phyloP scores from a whole-genome alignment of 2,113 vertebrate species.

The Triplophysa dalaica region DNA sequence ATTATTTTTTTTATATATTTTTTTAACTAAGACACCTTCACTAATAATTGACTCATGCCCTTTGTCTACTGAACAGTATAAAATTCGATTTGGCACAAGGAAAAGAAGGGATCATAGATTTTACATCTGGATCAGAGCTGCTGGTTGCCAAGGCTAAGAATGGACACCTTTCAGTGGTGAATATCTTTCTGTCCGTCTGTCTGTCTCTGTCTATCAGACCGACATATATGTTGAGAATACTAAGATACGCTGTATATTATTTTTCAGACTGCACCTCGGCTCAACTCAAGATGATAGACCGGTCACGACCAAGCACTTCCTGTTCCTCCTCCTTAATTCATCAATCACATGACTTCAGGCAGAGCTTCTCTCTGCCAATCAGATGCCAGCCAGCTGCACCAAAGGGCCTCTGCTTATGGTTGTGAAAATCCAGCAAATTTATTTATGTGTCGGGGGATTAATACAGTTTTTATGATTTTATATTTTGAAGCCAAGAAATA shows the following conservation, averaged over 20 bases:
- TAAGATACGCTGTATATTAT: background rate
- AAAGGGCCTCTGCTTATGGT: constrained; percentile 81
- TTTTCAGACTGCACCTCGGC: constrained; percentile 87
- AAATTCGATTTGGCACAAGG: constrained; percentile 85
- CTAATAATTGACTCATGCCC: constrained; percentile 4
- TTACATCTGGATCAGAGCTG: constrained; percentile 89
- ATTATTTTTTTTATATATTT: background rate
- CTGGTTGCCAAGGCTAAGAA: constrained; percentile 94
- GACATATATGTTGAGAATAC: background rate
- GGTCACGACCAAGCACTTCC: constrained; percentile 22
- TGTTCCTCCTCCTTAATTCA: constrained; percentile 50
- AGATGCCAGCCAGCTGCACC: constrained; percentile 57
- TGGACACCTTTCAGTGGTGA: constrained; percentile 95
- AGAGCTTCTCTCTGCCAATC: constrained; percentile 65
- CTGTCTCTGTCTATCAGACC: background rate
- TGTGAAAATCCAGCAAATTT: constrained; percentile 67
- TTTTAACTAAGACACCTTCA: background rate
- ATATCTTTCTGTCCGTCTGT: constrained; percentile 47
- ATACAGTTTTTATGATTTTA: constrained; percentile 74
- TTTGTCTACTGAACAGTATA: constrained; percentile 75
- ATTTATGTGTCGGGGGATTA: constrained; percentile 76
- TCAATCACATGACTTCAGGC: constrained; percentile 64
- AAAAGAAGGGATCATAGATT: constrained; percentile 93
- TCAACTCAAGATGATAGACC: constrained; percentile 94
- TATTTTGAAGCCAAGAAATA: constrained; percentile 71